A percentile compares a stretch with the other conserved stretches of the same genome.
Conservation (phyloP, 1,140 invertebrate species). For the Scaptomyza hsui region DNA sequence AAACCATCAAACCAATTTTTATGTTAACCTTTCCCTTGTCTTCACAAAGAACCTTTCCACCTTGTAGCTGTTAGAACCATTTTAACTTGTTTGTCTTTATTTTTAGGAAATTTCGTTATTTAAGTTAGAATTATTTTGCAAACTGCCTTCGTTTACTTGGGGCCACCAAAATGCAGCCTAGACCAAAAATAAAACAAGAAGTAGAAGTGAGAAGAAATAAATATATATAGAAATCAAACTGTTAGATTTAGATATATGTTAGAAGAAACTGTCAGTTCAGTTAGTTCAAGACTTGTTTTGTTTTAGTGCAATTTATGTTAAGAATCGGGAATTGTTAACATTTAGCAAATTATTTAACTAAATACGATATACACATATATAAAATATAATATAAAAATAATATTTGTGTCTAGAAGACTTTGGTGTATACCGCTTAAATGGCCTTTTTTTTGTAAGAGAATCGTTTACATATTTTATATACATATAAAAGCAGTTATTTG, state of each 20-base stretch:
- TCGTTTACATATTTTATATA: constrained; percentile 13
- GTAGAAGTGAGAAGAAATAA: constrained; percentile 9
- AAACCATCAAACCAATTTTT: not conserved
- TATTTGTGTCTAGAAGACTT: constrained; percentile 13
- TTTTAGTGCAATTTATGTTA: constrained; percentile 63
- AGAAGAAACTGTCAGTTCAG: constrained; percentile 41
- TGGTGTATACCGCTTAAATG: constrained; percentile 1
- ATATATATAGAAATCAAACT: constrained; percentile 10
- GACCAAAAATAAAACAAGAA: constrained; percentile 63
- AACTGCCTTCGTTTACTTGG: constrained; percentile 38
- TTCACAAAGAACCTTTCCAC: not conserved
- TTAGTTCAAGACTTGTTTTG: constrained; percentile 60
- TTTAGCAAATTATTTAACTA: constrained; percentile 11
- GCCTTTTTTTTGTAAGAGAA: constrained; percentile 10
- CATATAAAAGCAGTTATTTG: not conserved
- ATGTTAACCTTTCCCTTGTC: no score
- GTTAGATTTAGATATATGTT: constrained; percentile 46
- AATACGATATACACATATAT: not conserved
- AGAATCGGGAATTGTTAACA: constrained; percentile 35
- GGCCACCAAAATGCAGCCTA: constrained; percentile 71
- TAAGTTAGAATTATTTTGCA: constrained; percentile 23
- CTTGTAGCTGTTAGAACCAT: no score
- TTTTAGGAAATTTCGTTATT: constrained; percentile 12
- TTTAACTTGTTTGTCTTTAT: not conserved
- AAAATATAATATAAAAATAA: not conserved